Conservation (phyloP, 2,113 vertebrate genomes). For the Mobula hypostoma region DNA sequence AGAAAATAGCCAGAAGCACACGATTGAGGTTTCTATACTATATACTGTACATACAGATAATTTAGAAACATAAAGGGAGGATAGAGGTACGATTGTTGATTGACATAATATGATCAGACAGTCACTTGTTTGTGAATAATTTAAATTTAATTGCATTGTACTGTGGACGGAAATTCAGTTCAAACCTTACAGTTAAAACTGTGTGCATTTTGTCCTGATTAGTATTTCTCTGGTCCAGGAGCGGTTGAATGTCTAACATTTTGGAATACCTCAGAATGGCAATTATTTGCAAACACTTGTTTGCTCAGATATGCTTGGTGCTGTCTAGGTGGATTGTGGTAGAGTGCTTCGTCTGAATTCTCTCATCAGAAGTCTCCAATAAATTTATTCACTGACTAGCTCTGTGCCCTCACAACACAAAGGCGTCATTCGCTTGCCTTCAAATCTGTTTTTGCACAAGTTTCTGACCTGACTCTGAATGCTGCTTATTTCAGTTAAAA, state of each 20-base stretch:
- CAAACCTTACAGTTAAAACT: not conserved
- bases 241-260: not conserved
- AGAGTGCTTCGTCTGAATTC: not conserved
- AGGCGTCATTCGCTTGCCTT: not conserved
- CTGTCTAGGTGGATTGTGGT: not conserved
- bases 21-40: too few species aligned
- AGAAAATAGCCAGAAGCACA: not conserved
- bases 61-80: not conserved
- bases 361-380: not conserved
- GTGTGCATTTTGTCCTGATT: not conserved
- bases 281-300: conserved; percentile 4
- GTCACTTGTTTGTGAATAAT: not conserved
- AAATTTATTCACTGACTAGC: not conserved
- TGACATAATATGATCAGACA: not conserved
- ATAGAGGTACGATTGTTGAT: not conserved
- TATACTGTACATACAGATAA: not conserved
- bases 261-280: not conserved
- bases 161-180: not conserved
- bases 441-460: not conserved
- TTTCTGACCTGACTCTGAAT: not conserved
- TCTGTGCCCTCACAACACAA: not conserved
- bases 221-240: not conserved
- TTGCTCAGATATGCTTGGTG: not conserved
- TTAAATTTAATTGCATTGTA: not conserved
- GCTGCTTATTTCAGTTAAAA: not conserved